These are phyloP conservation scores for Cecidostiba fungosa DNA, from an alignment of 2,888 invertebrate genomes.

Conservation along the genomic window DNA sequence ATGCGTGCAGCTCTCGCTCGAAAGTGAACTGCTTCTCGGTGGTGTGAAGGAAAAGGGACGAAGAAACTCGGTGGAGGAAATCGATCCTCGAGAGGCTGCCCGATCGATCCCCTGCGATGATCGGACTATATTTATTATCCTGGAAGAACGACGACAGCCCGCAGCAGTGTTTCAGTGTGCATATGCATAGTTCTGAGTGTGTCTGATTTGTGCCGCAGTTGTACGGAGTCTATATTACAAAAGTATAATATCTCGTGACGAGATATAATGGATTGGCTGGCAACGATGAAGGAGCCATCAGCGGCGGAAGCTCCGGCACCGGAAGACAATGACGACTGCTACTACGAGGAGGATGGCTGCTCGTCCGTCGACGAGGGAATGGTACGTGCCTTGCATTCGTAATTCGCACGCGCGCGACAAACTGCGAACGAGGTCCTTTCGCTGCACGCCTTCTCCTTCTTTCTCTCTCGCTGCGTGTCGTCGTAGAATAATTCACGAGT, in stretches of 20 bases:
- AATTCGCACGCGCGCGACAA: not conserved
- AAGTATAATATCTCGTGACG: not conserved
- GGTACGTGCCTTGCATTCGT: constrained; percentile 72
- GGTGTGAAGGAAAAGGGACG: no score
- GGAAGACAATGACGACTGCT: constrained; percentile 75
- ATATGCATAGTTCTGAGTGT: not conserved
- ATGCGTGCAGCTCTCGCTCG: no score
- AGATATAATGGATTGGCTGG: constrained; percentile 74
- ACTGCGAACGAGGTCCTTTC: constrained; percentile 30
- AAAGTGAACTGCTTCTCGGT: not conserved
- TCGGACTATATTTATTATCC: not conserved
- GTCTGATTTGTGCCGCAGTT: not conserved
- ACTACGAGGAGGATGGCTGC: constrained; percentile 74
- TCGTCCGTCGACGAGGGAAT: constrained; percentile 77
- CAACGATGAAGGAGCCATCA: constrained; percentile 65
- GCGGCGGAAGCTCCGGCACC: constrained; percentile 71
- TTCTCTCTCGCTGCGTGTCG: not conserved
- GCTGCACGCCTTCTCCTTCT: not conserved
- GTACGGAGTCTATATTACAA: not conserved
- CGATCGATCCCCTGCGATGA: constrained; percentile 5
- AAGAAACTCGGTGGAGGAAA: not conserved
- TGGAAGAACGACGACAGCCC: not conserved
- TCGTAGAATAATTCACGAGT: constrained; percentile 17
- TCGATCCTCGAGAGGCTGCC: no score
- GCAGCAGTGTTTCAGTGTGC: not conserved